Base-by-base conservation (phyloP, 1,140 invertebrate genomes). In the Periplaneta americana region DNA sequence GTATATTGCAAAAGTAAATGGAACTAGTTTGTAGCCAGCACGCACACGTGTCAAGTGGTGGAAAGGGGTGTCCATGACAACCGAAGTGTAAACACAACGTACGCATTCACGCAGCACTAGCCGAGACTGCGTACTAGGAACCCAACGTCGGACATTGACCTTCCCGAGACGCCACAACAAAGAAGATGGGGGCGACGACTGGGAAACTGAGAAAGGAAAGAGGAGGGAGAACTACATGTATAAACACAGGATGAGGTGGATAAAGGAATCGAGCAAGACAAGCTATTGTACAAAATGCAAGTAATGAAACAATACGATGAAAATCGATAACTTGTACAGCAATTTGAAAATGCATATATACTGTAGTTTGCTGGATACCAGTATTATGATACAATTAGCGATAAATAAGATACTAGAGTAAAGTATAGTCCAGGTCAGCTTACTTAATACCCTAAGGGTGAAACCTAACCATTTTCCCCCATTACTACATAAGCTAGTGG, bases 151-250 rank as follows among this genome's bases (percentile, higher is more conserved):
- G 80, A 34, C 74, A 37, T 37, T 31, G 32, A 74, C 78, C 18
- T 79, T 74, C 79, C 76, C 75, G 79, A 79, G 82, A 83, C n/a
- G 34, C 79, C 77, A 36, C 75, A 76, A 80, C 79, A 80, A 78
- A 78, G 37, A 48, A 76, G 75, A 36, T 78, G 74, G 81, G 80
- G 80, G 82, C 82, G 80, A 81, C 80, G 74, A 31, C 76, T 34
- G 79, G 78, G 57, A 57, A 36, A 31, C 76, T 34, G 79, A 80
- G 57, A 57, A 36, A 15, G 35, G 34, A 33, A 48, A 34, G 35
- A 74, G 74, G 34, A 81, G 35, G 35, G 79, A 66, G 48, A n/a
- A n/a, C n/a, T n/a, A n/a, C n/a, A 66, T 66, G n/a, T n/a, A 66
- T 28, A 66, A 66, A 48, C 39, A 39, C 37, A 48, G 39, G 15